Evolutionary conservation across 2,797 vertebrate species (phyloP).

Genomic region (Arnoldichthys spilopterus): DNA sequence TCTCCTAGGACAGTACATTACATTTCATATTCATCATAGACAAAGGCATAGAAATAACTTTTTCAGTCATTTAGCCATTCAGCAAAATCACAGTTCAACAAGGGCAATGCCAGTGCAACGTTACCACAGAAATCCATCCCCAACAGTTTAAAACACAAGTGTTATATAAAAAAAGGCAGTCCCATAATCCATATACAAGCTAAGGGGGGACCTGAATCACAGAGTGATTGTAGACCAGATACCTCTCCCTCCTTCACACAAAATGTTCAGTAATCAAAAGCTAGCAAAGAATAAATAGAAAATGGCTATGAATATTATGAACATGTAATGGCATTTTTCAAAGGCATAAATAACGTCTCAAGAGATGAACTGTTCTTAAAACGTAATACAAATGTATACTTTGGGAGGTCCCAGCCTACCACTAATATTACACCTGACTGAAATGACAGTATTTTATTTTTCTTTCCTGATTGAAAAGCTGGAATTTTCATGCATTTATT

Average conservation of each 20-base stretch:
- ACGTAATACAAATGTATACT: constrained; percentile 50
- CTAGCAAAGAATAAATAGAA: constrained; percentile 68
- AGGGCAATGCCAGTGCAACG: constrained; percentile 65
- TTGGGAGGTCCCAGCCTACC: constrained; percentile 78
- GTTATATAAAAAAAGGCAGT: constrained; percentile 33
- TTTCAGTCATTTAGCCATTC: constrained; percentile 64
- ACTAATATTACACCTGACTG: constrained; percentile 64
- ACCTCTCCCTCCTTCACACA: not conserved
- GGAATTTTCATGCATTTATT: constrained; percentile 64
- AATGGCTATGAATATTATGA: constrained; percentile 73
- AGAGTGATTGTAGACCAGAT: not conserved
- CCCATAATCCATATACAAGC: constrained; percentile 26
- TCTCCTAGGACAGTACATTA: constrained; percentile 77
- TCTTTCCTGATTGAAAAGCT: constrained; percentile 43
- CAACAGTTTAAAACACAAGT: constrained; percentile 36
- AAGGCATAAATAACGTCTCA: constrained; percentile 57
- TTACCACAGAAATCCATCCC: constrained; percentile 54
- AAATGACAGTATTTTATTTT: constrained; percentile 55
- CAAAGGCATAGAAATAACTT: constrained; percentile 56
- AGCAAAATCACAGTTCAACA: constrained; percentile 64
- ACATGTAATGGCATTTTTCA: constrained; percentile 63
- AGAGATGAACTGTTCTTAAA: constrained; percentile 46
- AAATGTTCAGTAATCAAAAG: constrained; percentile 65
- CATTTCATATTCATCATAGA: constrained; percentile 68
- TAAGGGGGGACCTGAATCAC: constrained; percentile 18